Evolutionary conservation across 2,888 invertebrate genomes (phyloP).

Genomic region (Drosophila parthenogenetica): DNA sequence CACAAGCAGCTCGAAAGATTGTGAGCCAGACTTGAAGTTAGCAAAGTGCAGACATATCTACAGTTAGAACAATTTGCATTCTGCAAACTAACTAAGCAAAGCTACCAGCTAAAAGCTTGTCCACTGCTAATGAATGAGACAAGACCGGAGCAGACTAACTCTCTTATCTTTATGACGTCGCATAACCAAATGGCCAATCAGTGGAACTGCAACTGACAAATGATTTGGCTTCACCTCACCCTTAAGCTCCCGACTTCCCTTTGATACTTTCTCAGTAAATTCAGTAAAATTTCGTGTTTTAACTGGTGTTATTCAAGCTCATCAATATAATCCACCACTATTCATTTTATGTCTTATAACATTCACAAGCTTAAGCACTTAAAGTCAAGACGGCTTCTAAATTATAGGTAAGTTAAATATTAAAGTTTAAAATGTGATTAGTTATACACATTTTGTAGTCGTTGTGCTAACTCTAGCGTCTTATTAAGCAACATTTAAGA

Average conservation of each 20-base stretch:
- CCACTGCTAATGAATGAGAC: constrained; percentile 65
- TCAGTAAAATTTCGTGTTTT: too few relatives aligned
- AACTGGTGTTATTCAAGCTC: constrained; percentile 13
- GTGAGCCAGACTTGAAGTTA: constrained; percentile 43
- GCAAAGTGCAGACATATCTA: constrained; percentile 16
- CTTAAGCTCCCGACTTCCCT: not conserved
- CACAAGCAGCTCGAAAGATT: constrained; percentile 30
- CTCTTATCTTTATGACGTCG: constrained; percentile 69
- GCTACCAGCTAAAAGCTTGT: constrained; percentile 46
- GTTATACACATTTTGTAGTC: too few relatives aligned
- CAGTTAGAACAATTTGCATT: constrained; percentile 60
- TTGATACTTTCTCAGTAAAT: not conserved
- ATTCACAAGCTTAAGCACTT: not conserved
- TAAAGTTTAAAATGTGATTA: too few relatives aligned
- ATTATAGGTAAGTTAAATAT: not conserved
- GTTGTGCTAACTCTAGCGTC: too few relatives aligned
- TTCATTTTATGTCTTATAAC: not conserved
- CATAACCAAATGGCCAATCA: constrained; percentile 74
- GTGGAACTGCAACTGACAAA: constrained; percentile 56
- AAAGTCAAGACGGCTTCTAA: not conserved
- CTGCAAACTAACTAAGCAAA: constrained; percentile 64
- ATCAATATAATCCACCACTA: constrained; percentile 10
- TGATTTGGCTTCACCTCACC: constrained; percentile 38
- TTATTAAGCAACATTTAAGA: too few relatives aligned
- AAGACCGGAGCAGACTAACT: constrained; percentile 16